Conservation (phyloP, 2,888 invertebrate genomes). For the Drosophila demipolita region DNA sequence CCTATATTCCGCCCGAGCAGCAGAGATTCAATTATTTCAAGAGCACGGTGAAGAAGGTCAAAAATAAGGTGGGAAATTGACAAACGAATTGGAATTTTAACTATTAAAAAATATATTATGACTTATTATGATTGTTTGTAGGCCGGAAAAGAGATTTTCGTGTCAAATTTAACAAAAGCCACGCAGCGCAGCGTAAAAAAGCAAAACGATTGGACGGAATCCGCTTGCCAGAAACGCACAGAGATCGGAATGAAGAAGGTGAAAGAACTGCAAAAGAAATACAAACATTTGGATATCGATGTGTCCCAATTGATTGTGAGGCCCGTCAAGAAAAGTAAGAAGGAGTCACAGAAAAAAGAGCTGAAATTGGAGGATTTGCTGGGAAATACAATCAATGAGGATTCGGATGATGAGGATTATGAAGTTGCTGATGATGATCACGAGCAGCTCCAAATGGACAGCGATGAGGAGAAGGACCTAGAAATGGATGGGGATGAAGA, state of each 20-base stretch:
- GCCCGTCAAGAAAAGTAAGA: constrained; percentile 60
- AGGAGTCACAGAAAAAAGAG: constrained; percentile 46
- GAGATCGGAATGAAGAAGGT: constrained; percentile 70
- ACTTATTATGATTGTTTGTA: constrained; percentile 19
- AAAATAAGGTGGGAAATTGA: constrained; percentile 72
- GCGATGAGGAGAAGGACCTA: constrained; percentile 35
- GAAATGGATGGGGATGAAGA: constrained; percentile 29
- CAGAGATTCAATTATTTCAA: constrained; percentile 87
- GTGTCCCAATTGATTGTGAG: constrained; percentile 68
- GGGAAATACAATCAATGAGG: constrained; percentile 80
- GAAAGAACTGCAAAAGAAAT: constrained; percentile 75
- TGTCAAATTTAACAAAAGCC: constrained; percentile 75
- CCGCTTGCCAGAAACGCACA: constrained; percentile 78
- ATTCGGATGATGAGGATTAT: constrained; percentile 83
- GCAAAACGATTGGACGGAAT: constrained; percentile 81
- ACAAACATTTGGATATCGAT: constrained; percentile 80
- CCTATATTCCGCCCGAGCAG: constrained; percentile 89
- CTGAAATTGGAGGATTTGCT: constrained; percentile 74
- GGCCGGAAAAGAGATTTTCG: constrained; percentile 81
- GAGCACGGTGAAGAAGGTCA: constrained; percentile 86
- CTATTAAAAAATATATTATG: background rate
- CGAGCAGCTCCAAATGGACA: constrained; percentile 2
- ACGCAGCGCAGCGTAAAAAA: constrained; percentile 67
- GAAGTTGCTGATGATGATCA: constrained; percentile 38
- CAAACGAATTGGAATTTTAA: background rate